Percentiles rank a stretch among this genome's conserved stretches.
Conservation (phyloP, 1,140 invertebrate genomes). For the Eufriesea mexicana region DNA sequence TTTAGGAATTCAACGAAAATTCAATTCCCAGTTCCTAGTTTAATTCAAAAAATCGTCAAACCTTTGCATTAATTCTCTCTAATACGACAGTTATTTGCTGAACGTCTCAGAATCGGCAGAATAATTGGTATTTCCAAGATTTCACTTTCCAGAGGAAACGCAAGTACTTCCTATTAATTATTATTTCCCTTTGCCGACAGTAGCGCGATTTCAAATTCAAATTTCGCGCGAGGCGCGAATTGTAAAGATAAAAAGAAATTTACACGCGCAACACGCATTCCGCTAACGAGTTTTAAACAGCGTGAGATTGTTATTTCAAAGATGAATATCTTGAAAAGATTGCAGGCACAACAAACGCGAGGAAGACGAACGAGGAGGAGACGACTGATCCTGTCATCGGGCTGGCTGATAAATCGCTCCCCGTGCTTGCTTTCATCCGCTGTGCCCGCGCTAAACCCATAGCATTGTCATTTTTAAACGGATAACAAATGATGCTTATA, state of each 20-base stretch:
- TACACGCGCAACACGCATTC: background rate
- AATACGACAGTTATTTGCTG: too few species aligned
- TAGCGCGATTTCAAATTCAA: background rate
- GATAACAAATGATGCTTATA: slow-evolving; percentile 76
- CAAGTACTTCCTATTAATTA: too few species aligned
- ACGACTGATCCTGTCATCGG: slow-evolving; percentile 61
- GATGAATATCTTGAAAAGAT: slow-evolving; percentile 25
- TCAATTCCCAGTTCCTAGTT: too few species aligned
- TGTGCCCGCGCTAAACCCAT: slow-evolving; percentile 25
- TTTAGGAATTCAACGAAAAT: too few species aligned
- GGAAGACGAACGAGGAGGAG: slow-evolving; percentile 28
- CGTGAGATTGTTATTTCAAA: background rate
- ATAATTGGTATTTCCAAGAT: too few species aligned
- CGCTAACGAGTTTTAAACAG: background rate
- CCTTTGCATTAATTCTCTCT: too few species aligned
- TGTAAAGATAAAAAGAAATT: too few species aligned
- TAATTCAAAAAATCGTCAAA: too few species aligned
- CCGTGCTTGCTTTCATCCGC: slow-evolving; percentile 25
- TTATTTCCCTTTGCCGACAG: too few species aligned
- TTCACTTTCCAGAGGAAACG: too few species aligned
- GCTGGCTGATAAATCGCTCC: slow-evolving; percentile 69
- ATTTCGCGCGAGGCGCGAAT: too few species aligned
- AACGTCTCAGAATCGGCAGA: too few species aligned
- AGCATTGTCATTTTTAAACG: slow-evolving; percentile 73
- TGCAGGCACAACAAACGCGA: slow-evolving; percentile 1